These are phyloP conservation scores for Pyrrhia umbra DNA, from an alignment of 2,888 invertebrate genomes.

Conservation along the genomic window DNA sequence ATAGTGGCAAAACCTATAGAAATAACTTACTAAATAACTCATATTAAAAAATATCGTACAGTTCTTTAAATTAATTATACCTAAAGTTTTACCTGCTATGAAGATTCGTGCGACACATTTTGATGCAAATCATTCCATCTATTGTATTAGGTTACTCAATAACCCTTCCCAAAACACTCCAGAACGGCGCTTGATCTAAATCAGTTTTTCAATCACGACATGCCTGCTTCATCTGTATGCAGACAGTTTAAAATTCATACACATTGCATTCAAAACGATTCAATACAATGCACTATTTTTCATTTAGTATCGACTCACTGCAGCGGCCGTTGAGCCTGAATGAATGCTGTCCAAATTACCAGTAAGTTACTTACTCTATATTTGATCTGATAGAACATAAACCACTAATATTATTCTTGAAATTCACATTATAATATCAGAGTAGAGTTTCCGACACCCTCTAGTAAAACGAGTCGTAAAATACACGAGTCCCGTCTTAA, in stretches of 20 bases:
- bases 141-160: neutral
- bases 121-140: neutral
- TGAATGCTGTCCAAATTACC: constrained; percentile 41
- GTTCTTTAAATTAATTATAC: too few species aligned
- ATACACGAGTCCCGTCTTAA: constrained; percentile 4
- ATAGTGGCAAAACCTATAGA: too few species aligned
- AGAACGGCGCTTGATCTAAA: constrained; percentile 50
- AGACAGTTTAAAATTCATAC: constrained; percentile 75
- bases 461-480: constrained; percentile 21
- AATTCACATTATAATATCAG: constrained; percentile 15
- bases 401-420: constrained; percentile 26
- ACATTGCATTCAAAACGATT: constrained; percentile 66
- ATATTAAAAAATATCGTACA: too few species aligned
- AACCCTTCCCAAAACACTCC: constrained; percentile 14
- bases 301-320: constrained; percentile 59
- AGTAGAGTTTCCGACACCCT: neutral
- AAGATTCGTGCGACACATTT: too few species aligned
- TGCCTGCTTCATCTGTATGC: constrained; percentile 70
- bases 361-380: constrained; percentile 23
- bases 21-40: too few species aligned
- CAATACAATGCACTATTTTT: constrained; percentile 65
- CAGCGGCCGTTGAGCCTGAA: constrained; percentile 29
- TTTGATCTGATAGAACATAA: neutral
- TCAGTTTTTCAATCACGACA: constrained; percentile 63
- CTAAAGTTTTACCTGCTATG: too few species aligned